Conservation (phyloP, 2,888 invertebrate genomes). For the Colletes collaris region DNA sequence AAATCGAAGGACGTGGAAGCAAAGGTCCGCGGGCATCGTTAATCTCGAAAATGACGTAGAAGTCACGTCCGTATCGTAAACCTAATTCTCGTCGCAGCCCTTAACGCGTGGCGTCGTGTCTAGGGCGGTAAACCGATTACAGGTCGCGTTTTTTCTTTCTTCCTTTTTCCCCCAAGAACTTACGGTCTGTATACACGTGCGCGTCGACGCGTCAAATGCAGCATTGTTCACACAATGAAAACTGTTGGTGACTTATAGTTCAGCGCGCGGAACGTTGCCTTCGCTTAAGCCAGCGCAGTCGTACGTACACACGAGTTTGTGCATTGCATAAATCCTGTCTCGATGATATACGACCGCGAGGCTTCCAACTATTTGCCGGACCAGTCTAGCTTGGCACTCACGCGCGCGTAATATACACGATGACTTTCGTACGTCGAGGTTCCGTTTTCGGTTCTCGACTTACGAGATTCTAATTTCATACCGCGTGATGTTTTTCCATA, state of each 20-base stretch:
- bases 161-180: neutral
- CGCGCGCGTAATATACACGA: slow-evolving; percentile 26
- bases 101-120: neutral
- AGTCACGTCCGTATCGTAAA: neutral
- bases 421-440: slow-evolving; percentile 13
- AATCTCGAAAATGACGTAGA: neutral
- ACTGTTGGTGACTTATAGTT: slow-evolving; percentile 44
- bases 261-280: slow-evolving; percentile 32
- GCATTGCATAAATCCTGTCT: slow-evolving; percentile 67
- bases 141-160: no score
- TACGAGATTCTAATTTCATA: no score
- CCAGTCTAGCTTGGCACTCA: slow-evolving; percentile 65
- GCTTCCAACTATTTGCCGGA: slow-evolving; percentile 73
- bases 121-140: neutral
- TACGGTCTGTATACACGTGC: neutral
- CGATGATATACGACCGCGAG: slow-evolving; percentile 72
- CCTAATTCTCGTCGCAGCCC: neutral
- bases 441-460: slow-evolving; percentile 21
- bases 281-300: slow-evolving; percentile 54
- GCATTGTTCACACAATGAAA: slow-evolving; percentile 24
- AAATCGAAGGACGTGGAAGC: no score
- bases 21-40: neutral
- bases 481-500: no score
- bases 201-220: slow-evolving; percentile 19
- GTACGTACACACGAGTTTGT: slow-evolving; percentile 60